Percentiles rank a stretch among this genome's conserved stretches.
These are phyloP conservation scores for Tetramorium bicarinatum DNA, from an alignment of 2,888 invertebrate species.

Conservation along the genomic window DNA sequence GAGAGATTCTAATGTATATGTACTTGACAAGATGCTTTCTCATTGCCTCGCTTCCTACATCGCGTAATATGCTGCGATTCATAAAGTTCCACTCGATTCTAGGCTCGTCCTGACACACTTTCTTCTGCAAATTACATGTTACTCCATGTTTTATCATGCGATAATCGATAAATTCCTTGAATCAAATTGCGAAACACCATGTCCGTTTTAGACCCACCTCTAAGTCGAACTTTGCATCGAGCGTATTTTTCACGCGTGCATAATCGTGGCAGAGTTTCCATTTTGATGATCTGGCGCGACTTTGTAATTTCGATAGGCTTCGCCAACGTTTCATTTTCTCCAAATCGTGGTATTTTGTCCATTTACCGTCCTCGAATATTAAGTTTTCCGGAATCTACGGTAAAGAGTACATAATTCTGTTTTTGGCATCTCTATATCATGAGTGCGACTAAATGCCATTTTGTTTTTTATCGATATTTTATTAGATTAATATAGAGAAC, in stretches of 20 bases:
- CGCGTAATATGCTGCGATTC: constrained; percentile 66
- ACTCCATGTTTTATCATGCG: background rate
- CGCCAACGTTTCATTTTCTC: constrained; percentile 79
- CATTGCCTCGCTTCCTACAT: constrained; percentile 59
- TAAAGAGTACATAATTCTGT: background rate
- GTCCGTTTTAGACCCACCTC: constrained; percentile 66
- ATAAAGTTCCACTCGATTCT: constrained; percentile 80
- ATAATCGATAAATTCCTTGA: background rate
- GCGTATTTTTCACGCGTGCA: constrained; percentile 69
- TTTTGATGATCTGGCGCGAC: constrained; percentile 78
- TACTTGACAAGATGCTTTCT: constrained; percentile 73
- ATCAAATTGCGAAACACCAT: constrained; percentile 1
- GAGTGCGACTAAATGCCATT: background rate
- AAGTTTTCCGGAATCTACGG: constrained; percentile 61
- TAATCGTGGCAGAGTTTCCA: constrained; percentile 77
- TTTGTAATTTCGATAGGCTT: constrained; percentile 72
- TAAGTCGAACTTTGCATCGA: constrained; percentile 68
- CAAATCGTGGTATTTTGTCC: constrained; percentile 71
- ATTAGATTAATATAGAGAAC: background rate
- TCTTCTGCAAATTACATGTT: constrained; percentile 61
- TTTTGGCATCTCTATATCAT: background rate
- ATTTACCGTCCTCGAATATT: constrained; percentile 74
- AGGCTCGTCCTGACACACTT: constrained; percentile 60
- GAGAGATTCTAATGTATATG: background rate
- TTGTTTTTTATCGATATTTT: background rate